Evolutionary conservation across 2,888 invertebrate genomes (phyloP), one percentile per base, ranked within the genome.

Genomic region (Zygaena filipendulae): DNA sequence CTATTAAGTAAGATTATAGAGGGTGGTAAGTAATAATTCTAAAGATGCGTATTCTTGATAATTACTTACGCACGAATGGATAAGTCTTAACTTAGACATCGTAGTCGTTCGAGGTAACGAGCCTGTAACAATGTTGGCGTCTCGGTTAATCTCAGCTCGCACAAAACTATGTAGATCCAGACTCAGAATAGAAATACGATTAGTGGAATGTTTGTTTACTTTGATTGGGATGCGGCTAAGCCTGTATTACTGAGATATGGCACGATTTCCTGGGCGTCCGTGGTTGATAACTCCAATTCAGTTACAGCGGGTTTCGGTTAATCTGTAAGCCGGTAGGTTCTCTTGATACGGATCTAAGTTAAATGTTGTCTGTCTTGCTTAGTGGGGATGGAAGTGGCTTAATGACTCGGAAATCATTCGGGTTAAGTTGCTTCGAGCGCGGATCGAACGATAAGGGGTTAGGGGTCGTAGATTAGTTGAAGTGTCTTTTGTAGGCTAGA

Each of bases 381-480:
- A 77, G 70, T 59, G 57, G 56, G 63, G 60, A 54, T 52, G 54
- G 62, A 64, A 68, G 64, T 59, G 56, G 61, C 68, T 77, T 75
- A 77, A 77, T 79, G 77, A 71, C 68, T 70, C 60, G 77, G 75
- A 77, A 77, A 74, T 77, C 69, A 77, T 75, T 75, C 60, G 75
- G 75, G 69, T 70, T 71, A 68, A 70, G 63, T 69, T 67, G 56
- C 63, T 54, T 53, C 52, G 60, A 60, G 59, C 60, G 55, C 57
- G 71, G 72, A 77, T 75, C 68, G 69, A 53, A 64, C 72, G 77
- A 77, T 77, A 74, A 74, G 66, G 63, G 55, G 59, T 52, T 59
- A 63, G n/a, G n/a, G n/a, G n/a, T n/a, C n/a, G n/a, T 61, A 69
- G 74, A 75, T 77, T 75, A 71, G 74, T 75, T 68, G 59, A 66